Conservation (phyloP, 2,797 vertebrate genomes). For the Aselliscus stoliczkanus region DNA sequence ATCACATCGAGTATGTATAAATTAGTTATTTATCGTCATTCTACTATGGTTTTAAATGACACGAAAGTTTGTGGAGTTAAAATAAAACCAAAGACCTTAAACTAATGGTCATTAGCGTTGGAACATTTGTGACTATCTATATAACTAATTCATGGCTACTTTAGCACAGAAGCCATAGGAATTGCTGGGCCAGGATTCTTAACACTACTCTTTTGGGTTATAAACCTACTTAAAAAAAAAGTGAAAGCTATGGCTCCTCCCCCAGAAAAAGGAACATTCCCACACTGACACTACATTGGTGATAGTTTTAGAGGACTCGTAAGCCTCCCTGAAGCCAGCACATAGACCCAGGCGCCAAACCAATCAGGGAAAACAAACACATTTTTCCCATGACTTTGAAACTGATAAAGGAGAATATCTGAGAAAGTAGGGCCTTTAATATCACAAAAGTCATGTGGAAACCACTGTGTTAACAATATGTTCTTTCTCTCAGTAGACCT, state of each 20-base stretch:
- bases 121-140: not conserved
- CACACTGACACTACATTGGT: not conserved
- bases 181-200: not conserved
- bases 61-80: not conserved
- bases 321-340: not conserved
- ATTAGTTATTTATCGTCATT: not conserved
- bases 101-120: not conserved
- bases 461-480: not conserved
- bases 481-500: not conserved
- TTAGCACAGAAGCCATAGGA: not conserved
- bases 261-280: not conserved
- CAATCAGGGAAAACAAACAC: constrained; percentile 15
- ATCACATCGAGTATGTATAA: not conserved
- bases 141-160: not conserved
- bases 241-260: not conserved
- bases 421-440: not conserved
- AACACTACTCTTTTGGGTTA: not conserved
- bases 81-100: not conserved
- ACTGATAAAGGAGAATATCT: not conserved
- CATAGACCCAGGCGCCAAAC: not conserved
- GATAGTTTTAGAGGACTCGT: not conserved
- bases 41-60: not conserved
- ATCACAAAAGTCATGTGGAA: not conserved
- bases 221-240: not conserved
- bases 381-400: not conserved